Evolutionary conservation across 2,888 invertebrate species (phyloP), one percentile per base, ranked within the genome.

Genomic region (Ceramica pisi): DNA sequence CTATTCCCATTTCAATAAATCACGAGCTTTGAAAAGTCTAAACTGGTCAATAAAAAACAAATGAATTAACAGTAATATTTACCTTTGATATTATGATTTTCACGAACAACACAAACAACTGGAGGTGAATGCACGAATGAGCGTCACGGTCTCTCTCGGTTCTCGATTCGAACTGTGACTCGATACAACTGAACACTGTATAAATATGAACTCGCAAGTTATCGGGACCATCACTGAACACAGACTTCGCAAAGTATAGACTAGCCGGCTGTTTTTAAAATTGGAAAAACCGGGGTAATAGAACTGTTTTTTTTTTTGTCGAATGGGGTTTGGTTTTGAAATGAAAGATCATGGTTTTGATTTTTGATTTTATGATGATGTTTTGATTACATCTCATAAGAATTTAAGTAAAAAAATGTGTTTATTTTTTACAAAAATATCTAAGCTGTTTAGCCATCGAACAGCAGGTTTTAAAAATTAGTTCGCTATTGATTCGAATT

Each of bases 151-250:
- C 78, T 67, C 62, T 62, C 59, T 62, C 55, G 48, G 61, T 71
- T 72, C 67, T 48, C 50, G 68, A 75, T 74, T 78, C 72, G 84
- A 77, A 87, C 86, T 89, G 88, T 88, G 80, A 71, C 67, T 78
- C 51, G 75, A 69, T 85, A 82, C 82, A 77, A 78, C 23, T 26
- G 65, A 61, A 63, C 83, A 71, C 74, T 57, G 78, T 86, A 82
- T 90, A 89, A 89, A 89, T 90, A 89, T 83, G 56, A 79, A 75
- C 63, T 51, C 60, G 57, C 63, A 26, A 35, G 51, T 65, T 41
- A 80, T 78, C 75, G 71, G 44, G 59, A 56, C 59, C 55, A 73
- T 62, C 60, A 35, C 48, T 46, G 14, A 0, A 31, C 63, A 78
- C 35, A 85, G 81, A 80, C 55, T 67, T 66, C 9, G n/a, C 7